A percentile compares a stretch with the other conserved stretches of the same genome.
These are phyloP conservation scores for Lithobates pipiens DNA, from an alignment of 2,797 vertebrate genomes.

Conservation along the genomic window DNA sequence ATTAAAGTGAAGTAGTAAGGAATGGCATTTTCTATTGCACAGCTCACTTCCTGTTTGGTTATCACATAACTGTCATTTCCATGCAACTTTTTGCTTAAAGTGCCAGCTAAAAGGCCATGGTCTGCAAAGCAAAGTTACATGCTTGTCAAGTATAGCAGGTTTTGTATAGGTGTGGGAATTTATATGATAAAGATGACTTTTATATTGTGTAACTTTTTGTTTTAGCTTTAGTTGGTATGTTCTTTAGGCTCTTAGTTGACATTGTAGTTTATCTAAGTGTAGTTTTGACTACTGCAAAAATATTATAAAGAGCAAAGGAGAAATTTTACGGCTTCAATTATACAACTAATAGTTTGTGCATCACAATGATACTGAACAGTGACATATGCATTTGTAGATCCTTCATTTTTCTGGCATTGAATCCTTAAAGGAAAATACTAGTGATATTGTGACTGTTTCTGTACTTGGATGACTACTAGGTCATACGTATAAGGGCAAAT, in stretches of 20 bases:
- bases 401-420: neutral
- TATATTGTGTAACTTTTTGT: too few relatives aligned
- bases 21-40: neutral
- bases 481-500: constrained; percentile 18
- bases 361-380: too few relatives aligned
- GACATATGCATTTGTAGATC: neutral
- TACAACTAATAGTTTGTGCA: too few relatives aligned
- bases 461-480: constrained; percentile 8
- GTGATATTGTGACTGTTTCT: neutral
- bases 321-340: neutral
- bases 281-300: neutral
- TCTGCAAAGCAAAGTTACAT: neutral
- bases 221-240: neutral
- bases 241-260: neutral
- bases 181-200: neutral
- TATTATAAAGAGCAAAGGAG: neutral
- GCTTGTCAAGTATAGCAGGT: neutral
- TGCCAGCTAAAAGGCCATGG: neutral
- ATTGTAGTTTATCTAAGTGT: constrained; percentile 6
- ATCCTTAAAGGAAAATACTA: neutral
- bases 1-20: neutral
- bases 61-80: neutral
- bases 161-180: neutral
- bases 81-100: neutral
- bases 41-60: neutral